Base-by-base conservation (phyloP, 2,113 vertebrate species). In the Copsychus sechellarum region DNA sequence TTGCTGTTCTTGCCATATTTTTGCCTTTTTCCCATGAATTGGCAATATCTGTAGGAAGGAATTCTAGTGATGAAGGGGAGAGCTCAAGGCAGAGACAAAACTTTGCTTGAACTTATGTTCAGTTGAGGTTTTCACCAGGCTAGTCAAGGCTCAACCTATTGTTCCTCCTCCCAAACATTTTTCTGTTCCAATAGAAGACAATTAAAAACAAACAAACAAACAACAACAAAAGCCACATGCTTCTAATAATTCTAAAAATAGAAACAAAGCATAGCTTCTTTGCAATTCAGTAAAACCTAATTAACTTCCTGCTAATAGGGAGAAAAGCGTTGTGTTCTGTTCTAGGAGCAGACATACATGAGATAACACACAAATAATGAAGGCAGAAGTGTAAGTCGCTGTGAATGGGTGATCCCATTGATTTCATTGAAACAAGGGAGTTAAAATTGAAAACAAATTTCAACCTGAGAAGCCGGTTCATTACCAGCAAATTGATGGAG, bases 401-500 rank as follows among this genome's bases (percentile, higher is more conserved):
- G 72, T 3, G 12, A 93, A 72, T 86, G 82, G 71, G 21, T 19
- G 71, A 93, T 86, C 58, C 71, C 76, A 94, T 69, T 93, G 89
- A 86, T 88, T 93, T 94, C 81, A 81, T 34, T 54, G 40, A 80
- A 86, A 81, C 65, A 90, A 85, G 62, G 43, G 56, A 91, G 65
- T 53, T 90, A 78, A 60, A 80, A 81, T 5, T 79, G 82, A 95
- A 88, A 93, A 84, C 81, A 87, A 92, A 93, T 95, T 90, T 93
- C 82, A 91, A 0, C 69, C 86, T 11, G 28, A 95, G 86, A 69
- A 76, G 61, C 73, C 90, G 61, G 71, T 91, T 95, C 91, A 82
- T 96, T 96, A 93, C 56, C 8, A 6, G 61, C 78, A 96, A 95
- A 96, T 94, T 95, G 88, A 96, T 92, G 76, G 77, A 92, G 57